Evolutionary conservation across 2,888 invertebrate species (phyloP).

Genomic region (Leucania comma): DNA sequence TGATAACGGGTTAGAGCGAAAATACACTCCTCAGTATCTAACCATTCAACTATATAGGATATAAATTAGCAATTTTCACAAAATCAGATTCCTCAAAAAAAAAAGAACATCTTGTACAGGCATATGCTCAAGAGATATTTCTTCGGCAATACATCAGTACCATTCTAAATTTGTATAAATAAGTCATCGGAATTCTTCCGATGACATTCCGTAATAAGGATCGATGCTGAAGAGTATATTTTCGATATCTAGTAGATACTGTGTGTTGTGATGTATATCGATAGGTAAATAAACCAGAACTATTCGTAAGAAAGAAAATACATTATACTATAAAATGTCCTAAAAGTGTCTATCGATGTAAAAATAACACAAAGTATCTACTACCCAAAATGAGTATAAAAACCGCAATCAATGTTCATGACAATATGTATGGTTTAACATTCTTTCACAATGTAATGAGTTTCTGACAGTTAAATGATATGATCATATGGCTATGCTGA

Average conservation of each 20-base stretch:
- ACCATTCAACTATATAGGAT: background rate
- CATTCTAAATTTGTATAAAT: background rate
- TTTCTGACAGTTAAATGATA: conserved; percentile 36
- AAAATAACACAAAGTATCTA: conserved; percentile 30
- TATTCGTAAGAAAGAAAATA: too few species aligned
- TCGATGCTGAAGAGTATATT: conserved; percentile 27
- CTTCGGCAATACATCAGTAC: too few species aligned
- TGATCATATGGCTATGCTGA: conserved; percentile 49
- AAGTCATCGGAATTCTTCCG: background rate
- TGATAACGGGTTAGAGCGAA: background rate
- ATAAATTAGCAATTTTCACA: too few species aligned
- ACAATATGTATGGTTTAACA: conserved; percentile 41
- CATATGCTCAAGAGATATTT: too few species aligned
- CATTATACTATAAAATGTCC: background rate
- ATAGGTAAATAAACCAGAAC: background rate
- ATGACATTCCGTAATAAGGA: background rate
- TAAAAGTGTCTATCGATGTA: background rate
- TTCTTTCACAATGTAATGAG: conserved; percentile 31
- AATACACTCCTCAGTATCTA: conserved; percentile 20
- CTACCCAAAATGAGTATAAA: conserved; percentile 11
- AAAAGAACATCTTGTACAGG: too few species aligned
- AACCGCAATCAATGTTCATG: conserved; percentile 46
- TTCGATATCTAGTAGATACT: conserved; percentile 36
- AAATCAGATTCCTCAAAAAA: too few species aligned
- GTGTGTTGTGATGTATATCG: conserved; percentile 8